These are phyloP conservation scores for Merops nubicus DNA, from an alignment of 2,113 vertebrate genomes.

Conservation along the genomic window DNA sequence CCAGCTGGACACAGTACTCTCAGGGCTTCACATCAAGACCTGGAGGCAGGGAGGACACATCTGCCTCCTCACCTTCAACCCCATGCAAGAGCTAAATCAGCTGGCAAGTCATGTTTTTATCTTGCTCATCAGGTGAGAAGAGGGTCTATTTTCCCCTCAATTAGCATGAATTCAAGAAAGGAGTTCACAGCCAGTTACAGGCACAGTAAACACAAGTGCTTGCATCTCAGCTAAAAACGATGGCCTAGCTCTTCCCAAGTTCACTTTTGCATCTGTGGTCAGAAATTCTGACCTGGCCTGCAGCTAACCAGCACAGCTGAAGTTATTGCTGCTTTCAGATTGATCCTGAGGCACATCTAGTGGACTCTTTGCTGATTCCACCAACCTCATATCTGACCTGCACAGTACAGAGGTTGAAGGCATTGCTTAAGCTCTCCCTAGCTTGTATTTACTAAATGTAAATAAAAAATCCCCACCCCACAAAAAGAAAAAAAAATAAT, in stretches of 20 bases:
- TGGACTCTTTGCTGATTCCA: background rate
- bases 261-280: background rate
- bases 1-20: background rate
- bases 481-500: background rate
- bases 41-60: background rate
- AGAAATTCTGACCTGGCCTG: background rate
- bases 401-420: background rate
- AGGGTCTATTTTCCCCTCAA: background rate
- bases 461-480: background rate
- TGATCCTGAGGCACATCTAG: background rate
- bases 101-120: background rate
- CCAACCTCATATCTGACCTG: background rate
- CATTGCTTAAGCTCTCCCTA: background rate
- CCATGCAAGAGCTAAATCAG: background rate
- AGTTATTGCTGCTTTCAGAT: background rate
- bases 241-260: background rate
- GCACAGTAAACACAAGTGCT: background rate
- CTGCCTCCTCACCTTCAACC: background rate
- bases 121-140: accelerated
- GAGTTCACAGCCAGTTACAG: background rate
- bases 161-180: background rate
- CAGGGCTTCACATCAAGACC: background rate
- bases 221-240: accelerated
- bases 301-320: background rate
- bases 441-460: background rate